A percentile compares a stretch with the other conserved stretches of the same genome.
Conservation (phyloP, 2,113 vertebrate species). For the Mesitornis unicolor region DNA sequence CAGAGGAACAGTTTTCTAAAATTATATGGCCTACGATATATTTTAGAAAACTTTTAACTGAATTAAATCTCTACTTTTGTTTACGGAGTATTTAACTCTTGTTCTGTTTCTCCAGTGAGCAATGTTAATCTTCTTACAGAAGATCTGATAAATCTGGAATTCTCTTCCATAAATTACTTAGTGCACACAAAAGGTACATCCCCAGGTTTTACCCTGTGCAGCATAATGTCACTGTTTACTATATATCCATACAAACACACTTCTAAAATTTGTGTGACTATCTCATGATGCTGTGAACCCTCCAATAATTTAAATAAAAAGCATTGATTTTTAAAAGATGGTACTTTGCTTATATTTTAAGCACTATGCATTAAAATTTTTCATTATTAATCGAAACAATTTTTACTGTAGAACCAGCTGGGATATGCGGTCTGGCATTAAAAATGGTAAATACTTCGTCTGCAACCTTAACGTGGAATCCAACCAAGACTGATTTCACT, state of each 20-base stretch:
- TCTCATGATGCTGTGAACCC: neutral
- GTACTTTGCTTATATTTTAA: neutral
- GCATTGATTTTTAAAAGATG: neutral
- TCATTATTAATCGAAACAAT: neutral
- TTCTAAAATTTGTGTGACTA: neutral
- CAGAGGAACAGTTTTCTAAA: neutral
- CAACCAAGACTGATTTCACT: slow-evolving; percentile 76
- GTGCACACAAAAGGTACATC: neutral
- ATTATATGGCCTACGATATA: neutral
- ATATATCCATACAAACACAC: neutral
- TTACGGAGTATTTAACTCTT: neutral
- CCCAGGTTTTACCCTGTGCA: neutral
- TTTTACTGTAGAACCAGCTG: slow-evolving; percentile 72
- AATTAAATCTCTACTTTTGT: neutral
- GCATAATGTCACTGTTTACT: neutral
- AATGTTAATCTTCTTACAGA: neutral
- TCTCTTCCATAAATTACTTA: neutral
- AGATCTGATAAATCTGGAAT: neutral
- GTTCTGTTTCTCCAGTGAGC: neutral
- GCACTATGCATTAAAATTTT: neutral
- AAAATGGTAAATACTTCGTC: slow-evolving; percentile 74
- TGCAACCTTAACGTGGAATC: slow-evolving; percentile 77
- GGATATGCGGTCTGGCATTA: slow-evolving; percentile 74
- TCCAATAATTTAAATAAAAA: neutral
- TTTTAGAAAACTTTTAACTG: neutral